Evolutionary conservation across 2,888 invertebrate species (phyloP), one percentile per base, ranked within the genome.

Genomic region (Lumbricus terrestris): DNA sequence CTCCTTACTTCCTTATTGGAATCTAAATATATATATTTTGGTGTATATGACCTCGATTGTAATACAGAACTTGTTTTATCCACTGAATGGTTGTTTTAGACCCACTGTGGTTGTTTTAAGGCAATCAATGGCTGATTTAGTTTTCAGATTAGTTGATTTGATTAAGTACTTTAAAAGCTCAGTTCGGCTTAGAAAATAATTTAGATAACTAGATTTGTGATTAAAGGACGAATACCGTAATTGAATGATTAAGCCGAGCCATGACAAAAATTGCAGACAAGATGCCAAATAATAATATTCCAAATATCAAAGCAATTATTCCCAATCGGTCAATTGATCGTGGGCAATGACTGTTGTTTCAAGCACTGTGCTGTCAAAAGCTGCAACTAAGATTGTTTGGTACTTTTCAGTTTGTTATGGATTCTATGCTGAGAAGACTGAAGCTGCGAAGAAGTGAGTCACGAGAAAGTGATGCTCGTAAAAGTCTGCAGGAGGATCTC

Each of bases 401-500:
- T 35, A 18, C 18, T 82, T 85, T 85, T 35, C 35, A 85, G 85
- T 34, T 35, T 23, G 23, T 85, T 35, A 90, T 90, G 90, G 90
- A 89, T 35, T 82, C 85, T n/a, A 89, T 92, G 91, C 88, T 92
- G 89, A 83, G 91, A 88, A 90, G 91, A 88, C 91, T 93, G 42
- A 92, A 92, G 88, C 92, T 94, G 90, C 93, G 93, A 92, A 94
- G 94, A 91, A 93, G 93, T 89, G 94, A 94, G 91, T 94, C 94
- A 0, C 94, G 98, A 96, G 97, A 98, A 94, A 97, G 97, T 93
- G 98, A 97, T 93, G 98, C 98, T 95, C 96, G 98, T 93, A 97
- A 97, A 95, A 97, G 97, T 95, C 96, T 98, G 93, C 98, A 98
- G 95, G 98, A 98, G 95, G 98, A 98, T 95, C 96, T 98, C 92